Evolutionary conservation across 2,888 invertebrate genomes (phyloP).

Genomic region (Tipula unca): DNA sequence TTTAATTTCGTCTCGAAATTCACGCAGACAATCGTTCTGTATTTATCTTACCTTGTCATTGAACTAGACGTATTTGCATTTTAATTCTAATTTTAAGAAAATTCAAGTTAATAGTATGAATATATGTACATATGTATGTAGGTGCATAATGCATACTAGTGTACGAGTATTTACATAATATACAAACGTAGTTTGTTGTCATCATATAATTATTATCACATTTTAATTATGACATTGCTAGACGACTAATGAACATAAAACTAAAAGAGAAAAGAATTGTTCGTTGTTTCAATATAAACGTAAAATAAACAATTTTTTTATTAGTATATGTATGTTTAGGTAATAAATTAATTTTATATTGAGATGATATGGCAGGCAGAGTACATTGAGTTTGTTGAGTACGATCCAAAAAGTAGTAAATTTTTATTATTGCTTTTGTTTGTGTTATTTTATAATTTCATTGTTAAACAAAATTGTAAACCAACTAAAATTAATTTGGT

Average conservation of each 20-base stretch:
- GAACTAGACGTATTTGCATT: not conserved
- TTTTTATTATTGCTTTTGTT: not conserved
- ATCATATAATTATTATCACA: not conserved
- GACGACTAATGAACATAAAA: not conserved
- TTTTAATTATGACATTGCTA: not conserved
- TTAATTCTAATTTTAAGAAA: not conserved
- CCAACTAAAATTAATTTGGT: constrained; percentile 20
- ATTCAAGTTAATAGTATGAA: not conserved
- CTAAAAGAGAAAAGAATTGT: not conserved
- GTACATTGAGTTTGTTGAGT: not conserved
- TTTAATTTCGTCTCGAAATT: not conserved
- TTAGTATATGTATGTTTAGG: not conserved
- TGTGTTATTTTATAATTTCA: not conserved
- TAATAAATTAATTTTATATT: not conserved
- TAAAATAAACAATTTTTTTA: not conserved
- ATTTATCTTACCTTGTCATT: not conserved
- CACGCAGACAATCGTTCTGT: not conserved
- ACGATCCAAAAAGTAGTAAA: not conserved
- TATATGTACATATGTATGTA: not conserved
- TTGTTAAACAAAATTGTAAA: constrained; percentile 22
- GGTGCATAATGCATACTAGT: not conserved
- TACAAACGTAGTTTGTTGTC: not conserved
- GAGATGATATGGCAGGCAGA: not conserved
- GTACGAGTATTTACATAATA: not conserved
- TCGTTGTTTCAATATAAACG: not conserved